Base-by-base conservation (phyloP, 1,140 invertebrate genomes). In the Mizuhopecten yessoensis region DNA sequence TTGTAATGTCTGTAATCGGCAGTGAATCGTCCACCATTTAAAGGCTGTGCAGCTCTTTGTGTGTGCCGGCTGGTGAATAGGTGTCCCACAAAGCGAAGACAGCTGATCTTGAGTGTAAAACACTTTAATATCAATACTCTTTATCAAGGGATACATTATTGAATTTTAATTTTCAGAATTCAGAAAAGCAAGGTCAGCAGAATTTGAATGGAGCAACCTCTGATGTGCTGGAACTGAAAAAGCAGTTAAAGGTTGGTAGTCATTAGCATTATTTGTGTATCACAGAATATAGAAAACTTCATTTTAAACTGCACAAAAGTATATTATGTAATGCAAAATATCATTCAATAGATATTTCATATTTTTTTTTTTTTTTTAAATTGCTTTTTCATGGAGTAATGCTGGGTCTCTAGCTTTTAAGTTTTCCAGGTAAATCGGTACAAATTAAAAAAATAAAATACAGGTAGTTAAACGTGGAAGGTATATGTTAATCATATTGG, bases 1-100 rank as follows among this genome's bases (percentile, higher is more conserved):
- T 75, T 75, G 57, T 75, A 75, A 75, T 75, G 57, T n/a, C 57
- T 75, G 57, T 75, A 75, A 75, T 75, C 57, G 57, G 57, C 57
- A 75, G 57, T 75, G 57, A 75, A 75, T 75, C 57, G 57, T 23
- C 57, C 57, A 29, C 57, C n/a, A 29, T 39, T 75, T 29, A 75
- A 75, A 29, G n/a, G 23, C n/a, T 29, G 0, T n/a, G 57, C 57
- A 17, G 57, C 57, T n/a, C 57, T 75, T 75, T 75, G 57, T 75
- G 57, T 75, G 57, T 75, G 57, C 57, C 57, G n/a, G 57, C 57
- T 75, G 57, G 57, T 75, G 57, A 75, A 75, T 75, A 75, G 57
- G n/a, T 75, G 57, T 75, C 23, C 57, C 57, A 75, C 57, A 75
- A 75, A 75, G 57, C 57, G 23, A 75, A 75, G 57, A n/a, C 57